phyloP scores from a whole-genome alignment of 2,113 vertebrate species.

The Suncus etruscus region DNA sequence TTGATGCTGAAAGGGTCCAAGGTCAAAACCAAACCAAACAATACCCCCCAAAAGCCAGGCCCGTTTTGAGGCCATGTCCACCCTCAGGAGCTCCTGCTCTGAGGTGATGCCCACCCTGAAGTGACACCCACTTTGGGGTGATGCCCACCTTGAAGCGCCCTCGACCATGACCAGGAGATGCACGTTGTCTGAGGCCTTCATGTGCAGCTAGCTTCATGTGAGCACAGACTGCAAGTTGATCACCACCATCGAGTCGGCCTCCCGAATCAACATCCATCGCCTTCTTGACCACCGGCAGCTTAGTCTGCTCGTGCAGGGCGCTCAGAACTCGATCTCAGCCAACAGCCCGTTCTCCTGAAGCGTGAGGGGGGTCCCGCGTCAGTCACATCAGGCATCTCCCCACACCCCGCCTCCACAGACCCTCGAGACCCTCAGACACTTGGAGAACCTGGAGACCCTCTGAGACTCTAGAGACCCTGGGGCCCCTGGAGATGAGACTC shows the following conservation, averaged over 20 bases:
- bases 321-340: constrained; percentile 92
- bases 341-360: constrained; percentile 91
- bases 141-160: constrained; percentile 91
- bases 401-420: neutral
- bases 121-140: neutral
- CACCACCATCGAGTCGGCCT: constrained; percentile 84
- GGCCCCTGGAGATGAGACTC: too few relatives aligned
- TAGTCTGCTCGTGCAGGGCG: constrained; percentile 90
- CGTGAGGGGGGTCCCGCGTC: fast-evolving
- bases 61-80: too few relatives aligned
- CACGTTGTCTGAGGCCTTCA: constrained; percentile 91
- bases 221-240: constrained; percentile 88
- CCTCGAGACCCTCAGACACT: too few relatives aligned
- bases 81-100: too few relatives aligned
- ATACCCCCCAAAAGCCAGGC: too few relatives aligned
- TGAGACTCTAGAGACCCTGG: too few relatives aligned
- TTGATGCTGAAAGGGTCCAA: constrained; percentile 91
- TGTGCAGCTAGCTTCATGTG: constrained; percentile 87
- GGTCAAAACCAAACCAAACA: constrained; percentile 80
- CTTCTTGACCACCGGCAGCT: constrained; percentile 89
- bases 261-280: constrained; percentile 89
- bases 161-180: constrained; percentile 93
- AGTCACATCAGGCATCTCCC: neutral
- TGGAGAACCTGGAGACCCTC: too few relatives aligned
- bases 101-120: too few relatives aligned